phyloP scores from a whole-genome alignment of 2,797 vertebrate species.

The Gymnoscopelus braueri region DNA sequence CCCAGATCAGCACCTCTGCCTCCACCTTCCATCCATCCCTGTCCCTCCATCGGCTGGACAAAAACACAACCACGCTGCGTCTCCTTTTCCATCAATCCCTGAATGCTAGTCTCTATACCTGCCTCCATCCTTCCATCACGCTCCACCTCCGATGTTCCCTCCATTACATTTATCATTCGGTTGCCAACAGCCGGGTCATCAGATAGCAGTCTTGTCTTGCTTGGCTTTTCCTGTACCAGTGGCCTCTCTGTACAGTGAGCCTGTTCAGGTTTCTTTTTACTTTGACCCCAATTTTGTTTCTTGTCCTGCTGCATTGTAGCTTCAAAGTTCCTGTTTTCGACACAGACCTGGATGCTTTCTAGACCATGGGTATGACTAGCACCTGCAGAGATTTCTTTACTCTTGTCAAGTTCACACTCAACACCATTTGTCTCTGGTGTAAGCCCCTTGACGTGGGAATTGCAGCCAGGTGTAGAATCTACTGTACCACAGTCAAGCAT shows the following conservation, averaged over 20 bases:
- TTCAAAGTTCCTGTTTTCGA: not conserved
- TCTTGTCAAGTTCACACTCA: conserved; percentile 1
- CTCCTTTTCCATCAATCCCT: conserved; percentile 16
- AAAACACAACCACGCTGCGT: conserved; percentile 7
- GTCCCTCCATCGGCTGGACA: not conserved
- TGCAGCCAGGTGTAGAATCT: not conserved
- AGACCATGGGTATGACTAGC: not conserved
- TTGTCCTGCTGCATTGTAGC: conserved; percentile 7
- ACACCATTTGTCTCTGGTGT: conserved; percentile 3
- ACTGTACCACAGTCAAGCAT: not conserved
- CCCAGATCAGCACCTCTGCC: not conserved
- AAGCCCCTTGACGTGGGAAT: not conserved
- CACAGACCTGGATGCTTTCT: not conserved
- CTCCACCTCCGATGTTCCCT: conserved; percentile 10
- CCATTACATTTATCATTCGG: conserved; percentile 4
- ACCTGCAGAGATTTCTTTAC: not conserved
- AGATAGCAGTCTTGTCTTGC: not conserved
- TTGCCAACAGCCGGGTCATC: not conserved
- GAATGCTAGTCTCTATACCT: not conserved
- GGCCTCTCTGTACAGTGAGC: not conserved
- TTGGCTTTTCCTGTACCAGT: conserved; percentile 11
- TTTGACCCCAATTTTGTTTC: not conserved
- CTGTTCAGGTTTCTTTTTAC: conserved; percentile 19
- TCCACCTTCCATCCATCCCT: not conserved
- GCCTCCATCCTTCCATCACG: not conserved